A percentile compares a stretch with the other conserved stretches of the same genome.
Evolutionary conservation across 1,140 invertebrate species (phyloP).

Genomic region (Melanaphis sacchari): DNA sequence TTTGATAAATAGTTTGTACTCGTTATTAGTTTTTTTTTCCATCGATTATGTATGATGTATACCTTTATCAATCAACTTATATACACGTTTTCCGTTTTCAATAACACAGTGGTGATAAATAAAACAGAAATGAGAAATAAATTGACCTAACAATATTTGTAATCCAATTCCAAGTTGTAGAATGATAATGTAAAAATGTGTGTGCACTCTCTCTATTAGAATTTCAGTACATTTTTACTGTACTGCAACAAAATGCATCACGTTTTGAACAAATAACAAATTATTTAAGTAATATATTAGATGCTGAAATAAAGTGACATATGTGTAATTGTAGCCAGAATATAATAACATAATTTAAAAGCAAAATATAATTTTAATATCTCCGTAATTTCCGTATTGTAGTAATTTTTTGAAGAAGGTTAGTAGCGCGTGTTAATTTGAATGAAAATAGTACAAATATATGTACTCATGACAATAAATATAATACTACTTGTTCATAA

Average conservation of each 20-base stretch:
- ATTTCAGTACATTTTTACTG: background rate
- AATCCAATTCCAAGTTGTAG: background rate
- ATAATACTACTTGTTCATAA: background rate
- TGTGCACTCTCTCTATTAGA: background rate
- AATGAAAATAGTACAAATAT: background rate
- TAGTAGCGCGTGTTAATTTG: slow-evolving; percentile 32
- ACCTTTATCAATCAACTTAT: background rate
- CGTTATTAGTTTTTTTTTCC: background rate
- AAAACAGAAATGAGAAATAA: background rate
- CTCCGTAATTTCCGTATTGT: background rate
- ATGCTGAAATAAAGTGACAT: background rate
- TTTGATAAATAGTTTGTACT: background rate
- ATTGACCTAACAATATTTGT: too few species aligned
- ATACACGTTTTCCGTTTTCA: background rate
- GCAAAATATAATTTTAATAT: background rate
- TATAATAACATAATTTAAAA: background rate
- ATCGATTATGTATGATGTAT: background rate
- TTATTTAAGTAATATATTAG: background rate
- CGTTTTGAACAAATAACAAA: background rate
- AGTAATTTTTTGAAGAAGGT: background rate
- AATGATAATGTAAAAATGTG: background rate
- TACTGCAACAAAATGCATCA: background rate
- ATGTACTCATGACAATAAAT: background rate
- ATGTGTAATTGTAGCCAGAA: background rate
- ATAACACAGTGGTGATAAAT: background rate